Percentiles rank a stretch among this genome's conserved stretches.
Conservation (phyloP, 2,113 vertebrate genomes). For the Pycnonotus jocosus region DNA sequence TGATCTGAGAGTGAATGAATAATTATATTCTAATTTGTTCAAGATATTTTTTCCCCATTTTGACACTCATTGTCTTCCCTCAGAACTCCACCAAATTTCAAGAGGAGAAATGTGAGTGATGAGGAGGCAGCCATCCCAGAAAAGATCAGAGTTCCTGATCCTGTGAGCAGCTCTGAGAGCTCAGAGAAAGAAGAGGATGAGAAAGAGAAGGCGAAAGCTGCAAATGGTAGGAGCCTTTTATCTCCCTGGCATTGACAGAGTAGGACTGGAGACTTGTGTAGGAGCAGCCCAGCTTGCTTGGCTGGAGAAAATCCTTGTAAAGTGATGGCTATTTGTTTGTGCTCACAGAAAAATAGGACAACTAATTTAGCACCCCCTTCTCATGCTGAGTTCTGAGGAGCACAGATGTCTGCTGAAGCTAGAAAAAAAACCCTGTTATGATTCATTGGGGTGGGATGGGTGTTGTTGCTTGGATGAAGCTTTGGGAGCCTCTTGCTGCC, state of each 20-base stretch:
- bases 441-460: neutral
- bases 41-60: neutral
- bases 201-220: constrained; percentile 57
- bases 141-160: constrained; percentile 72
- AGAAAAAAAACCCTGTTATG: neutral
- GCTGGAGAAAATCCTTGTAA: neutral
- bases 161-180: constrained; percentile 74
- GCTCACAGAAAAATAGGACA: neutral
- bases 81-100: constrained; percentile 65
- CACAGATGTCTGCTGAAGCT: constrained; percentile 9
- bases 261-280: neutral
- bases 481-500: neutral
- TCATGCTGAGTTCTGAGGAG: neutral
- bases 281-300: neutral
- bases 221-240: constrained; percentile 45
- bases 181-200: constrained; percentile 75
- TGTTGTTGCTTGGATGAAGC: neutral
- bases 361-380: neutral
- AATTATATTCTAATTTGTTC: neutral
- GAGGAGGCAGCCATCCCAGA: constrained; percentile 38
- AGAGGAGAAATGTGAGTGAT: constrained; percentile 60
- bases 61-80: neutral
- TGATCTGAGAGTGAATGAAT: neutral
- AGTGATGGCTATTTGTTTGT: neutral
- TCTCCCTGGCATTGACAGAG: neutral